Conservation (phyloP, 2,113 vertebrate species). For the Channa argus region DNA sequence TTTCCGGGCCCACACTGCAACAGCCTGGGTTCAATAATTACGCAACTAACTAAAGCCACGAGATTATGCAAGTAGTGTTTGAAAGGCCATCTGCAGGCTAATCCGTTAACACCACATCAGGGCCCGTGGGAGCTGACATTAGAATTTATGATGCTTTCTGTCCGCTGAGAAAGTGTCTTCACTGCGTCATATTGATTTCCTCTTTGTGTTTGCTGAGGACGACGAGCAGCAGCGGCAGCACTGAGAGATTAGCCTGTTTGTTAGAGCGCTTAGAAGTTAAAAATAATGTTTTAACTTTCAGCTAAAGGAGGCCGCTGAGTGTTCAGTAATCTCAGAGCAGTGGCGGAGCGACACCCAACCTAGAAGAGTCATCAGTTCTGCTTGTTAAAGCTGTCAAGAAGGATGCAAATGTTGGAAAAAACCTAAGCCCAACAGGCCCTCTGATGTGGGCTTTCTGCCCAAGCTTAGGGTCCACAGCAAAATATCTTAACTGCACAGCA, state of each 20-base stretch:
- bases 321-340: neutral
- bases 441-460: too few species aligned
- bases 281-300: constrained; percentile 16
- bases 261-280: constrained; percentile 16
- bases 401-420: too few species aligned
- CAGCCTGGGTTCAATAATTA: constrained; percentile 66
- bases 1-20: constrained; percentile 24
- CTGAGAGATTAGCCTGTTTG: constrained; percentile 31
- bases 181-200: constrained; percentile 18
- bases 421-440: too few species aligned
- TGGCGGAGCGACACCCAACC: neutral
- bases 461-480: too few species aligned
- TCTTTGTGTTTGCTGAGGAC: constrained; percentile 33
- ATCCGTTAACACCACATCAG: constrained; percentile 55
- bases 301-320: neutral
- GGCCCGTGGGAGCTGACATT: constrained; percentile 65
- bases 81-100: constrained; percentile 63
- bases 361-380: too few species aligned
- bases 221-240: constrained; percentile 22
- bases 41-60: constrained; percentile 54
- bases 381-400: too few species aligned
- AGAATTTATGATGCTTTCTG: constrained; percentile 48
- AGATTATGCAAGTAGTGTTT: constrained; percentile 68
- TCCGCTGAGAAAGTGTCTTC: constrained; percentile 34
- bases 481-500: too few species aligned